Evolutionary conservation across 1,140 invertebrate species (phyloP).

Genomic region (Rhopalosiphum maidis): DNA sequence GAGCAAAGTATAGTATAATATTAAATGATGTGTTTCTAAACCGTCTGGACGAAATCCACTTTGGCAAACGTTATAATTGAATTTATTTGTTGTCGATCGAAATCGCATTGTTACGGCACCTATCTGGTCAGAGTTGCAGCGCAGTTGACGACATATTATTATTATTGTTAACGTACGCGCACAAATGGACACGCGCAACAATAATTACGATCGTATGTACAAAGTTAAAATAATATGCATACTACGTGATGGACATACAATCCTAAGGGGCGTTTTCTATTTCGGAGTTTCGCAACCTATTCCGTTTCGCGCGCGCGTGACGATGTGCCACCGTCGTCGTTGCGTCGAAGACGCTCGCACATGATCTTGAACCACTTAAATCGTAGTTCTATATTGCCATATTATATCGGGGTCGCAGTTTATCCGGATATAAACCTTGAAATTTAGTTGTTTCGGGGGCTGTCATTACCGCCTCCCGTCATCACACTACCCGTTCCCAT

Average conservation of each 20-base stretch:
- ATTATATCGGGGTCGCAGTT: background rate
- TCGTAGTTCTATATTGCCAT: background rate
- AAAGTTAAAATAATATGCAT: background rate
- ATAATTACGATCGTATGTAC: slow-evolving; percentile 3
- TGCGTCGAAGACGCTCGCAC: background rate
- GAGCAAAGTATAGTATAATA: background rate
- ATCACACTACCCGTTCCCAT: no score
- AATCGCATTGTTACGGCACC: slow-evolving; percentile 35
- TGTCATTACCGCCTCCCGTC: background rate
- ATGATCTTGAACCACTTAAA: slow-evolving; percentile 54
- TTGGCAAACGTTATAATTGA: slow-evolving; percentile 44
- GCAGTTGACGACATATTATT: background rate
- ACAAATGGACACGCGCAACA: background rate
- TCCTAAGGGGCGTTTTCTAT: slow-evolving; percentile 39
- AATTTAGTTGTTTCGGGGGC: background rate
- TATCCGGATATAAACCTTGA: background rate
- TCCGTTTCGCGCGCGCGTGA: background rate
- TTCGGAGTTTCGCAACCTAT: slow-evolving; percentile 34
- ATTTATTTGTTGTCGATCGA: background rate
- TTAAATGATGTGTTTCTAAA: slow-evolving; percentile 28
- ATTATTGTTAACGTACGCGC: background rate
- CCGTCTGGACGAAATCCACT: slow-evolving; percentile 35
- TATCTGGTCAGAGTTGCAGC: background rate
- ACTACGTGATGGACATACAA: slow-evolving; percentile 46
- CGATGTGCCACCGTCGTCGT: background rate